Base-by-base conservation (phyloP, 1,140 invertebrate species). In the Cydia fagiglandana region DNA sequence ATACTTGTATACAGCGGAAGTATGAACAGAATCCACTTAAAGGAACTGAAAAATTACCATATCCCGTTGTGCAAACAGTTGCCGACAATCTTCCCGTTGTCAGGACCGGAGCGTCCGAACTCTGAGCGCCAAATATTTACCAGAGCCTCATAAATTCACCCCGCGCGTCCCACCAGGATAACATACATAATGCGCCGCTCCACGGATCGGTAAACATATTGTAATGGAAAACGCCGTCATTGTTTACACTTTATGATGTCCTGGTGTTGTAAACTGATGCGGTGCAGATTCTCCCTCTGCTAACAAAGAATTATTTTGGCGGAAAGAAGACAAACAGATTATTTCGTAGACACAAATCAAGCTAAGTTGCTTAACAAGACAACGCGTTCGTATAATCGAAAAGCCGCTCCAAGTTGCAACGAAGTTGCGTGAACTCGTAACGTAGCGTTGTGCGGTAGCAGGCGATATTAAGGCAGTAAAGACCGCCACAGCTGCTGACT, bases 171-270 rank as follows among this genome's bases (percentile, higher is more conserved):
- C 82, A 87, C 88, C 89, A 85, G 90, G 89, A 88, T 90, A 91
- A 93, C 91, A 93, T 87, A 91, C 91, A 93, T 93, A 93, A 93
- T 91, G 87, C 91, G 86, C 83, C 84, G 87, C 86, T 82, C 87
- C 84, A 87, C 87, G 89, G 89, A 91, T 93, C 88, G 88, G 90
- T 88, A 93, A 93, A 93, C 91, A 93, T 91, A 93, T 92, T 93
- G 90, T 93, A 93, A 93, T 93, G 90, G 91, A 91, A 93, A 93
- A 93, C 88, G 90, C 86, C 86, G 86, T 88, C 87, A 89, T 90
- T 93, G 91, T 93, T 93, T 93, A 87, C 90, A 87, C 85, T 91
- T 91, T 91, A 90, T 88, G 89, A 91, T 90, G 89, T 91, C 86
- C 90, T 88, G 78, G 84, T 82, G 84, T 73, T 89, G 90, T 90